Base-by-base conservation (phyloP, 2,113 vertebrate species). In the Pangasianodon hypophthalmus region DNA sequence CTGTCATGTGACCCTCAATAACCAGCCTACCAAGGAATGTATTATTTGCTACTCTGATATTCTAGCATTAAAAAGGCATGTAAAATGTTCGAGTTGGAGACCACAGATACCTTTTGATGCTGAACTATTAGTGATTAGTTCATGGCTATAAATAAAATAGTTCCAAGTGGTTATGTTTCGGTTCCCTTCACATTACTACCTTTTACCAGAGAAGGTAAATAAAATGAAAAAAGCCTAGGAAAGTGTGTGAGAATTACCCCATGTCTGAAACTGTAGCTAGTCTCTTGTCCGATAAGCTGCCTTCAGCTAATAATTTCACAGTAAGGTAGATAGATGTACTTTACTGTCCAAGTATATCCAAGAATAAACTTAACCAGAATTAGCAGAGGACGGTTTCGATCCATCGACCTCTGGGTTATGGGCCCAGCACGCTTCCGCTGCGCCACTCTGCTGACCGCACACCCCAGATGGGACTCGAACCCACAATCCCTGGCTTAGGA, bases 391-490 rank as follows among this genome's bases (percentile, higher is more conserved):
- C 93, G 91, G 91, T 93, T 93, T 93, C 91, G 91, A 93, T 93
- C 91, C 91, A 93, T 93, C 91, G 92, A 92, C 93, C 93, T 93
- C 93, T 93, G 92, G 93, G 92, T 93, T 93, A 93, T 93, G 92
- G 90, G 92, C 90, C 92, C 91, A 93, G 92, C 91, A 93, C 91
- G 91, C 92, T 93, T 93, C 92, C 91, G 91, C 91, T 93, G 91
- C 91, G 91, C 92, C 91, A 93, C 91, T 93, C 93, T 93, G 92
- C 91, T 92, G 9, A 26, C 6, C 58, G 5, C 18, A 1, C 88
- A 93, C 91, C 90, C 89, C 90, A 92, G 90, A 91, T 92, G 89
- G 90, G 89, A 92, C 88, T 92, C 81, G 88, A 92, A 92, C 87
- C 88, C 88, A 92, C 91, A 89, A 87, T 90, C 87, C 89, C 89